Base-by-base conservation (phyloP, 2,888 invertebrate species). In the Drosophila putrida region DNA sequence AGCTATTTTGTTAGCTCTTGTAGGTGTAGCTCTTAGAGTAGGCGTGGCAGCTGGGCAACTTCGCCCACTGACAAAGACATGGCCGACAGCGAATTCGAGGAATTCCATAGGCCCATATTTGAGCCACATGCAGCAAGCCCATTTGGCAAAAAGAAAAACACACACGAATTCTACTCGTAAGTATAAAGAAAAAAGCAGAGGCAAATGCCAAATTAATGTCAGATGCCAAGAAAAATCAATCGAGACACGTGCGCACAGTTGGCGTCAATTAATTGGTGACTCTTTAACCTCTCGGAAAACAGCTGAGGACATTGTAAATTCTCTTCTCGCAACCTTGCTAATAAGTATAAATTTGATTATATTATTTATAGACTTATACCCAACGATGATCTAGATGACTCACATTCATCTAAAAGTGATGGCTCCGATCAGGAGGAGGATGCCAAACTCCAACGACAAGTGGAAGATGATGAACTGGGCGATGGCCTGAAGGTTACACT, bases 51-150 rank as follows among this genome's bases (percentile, higher is more conserved):
- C 72, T 75, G 72, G 57, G 54, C 65, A 59, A 36, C 38, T 59
- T 63, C 64, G 55, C 58, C 69, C 75, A 69, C 20, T 31, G 20
- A 43, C 38, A 53, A 27, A 50, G 69, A 43, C 5, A 98, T 98
- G 97, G 97, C 97, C 90, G 98, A 98, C 94, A 96, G 95, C 93
- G 97, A 98, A 93, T 98, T 97, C 93, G 97, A 98, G 93, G 97
- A 98, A 94, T 97, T 98, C 94, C 96, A 96, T 90, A 95, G 96
- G 90, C 91, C 91, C 75, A 89, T 90, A 58, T 91, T 91, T 70
- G 91, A 91, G 81, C 95, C 95, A 92, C 97, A 97, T 90, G 95
- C 95, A 93, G 93, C 96, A n/a, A 96, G 96, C 68, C 96, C 96
- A 6, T 89, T 75, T 28, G 77, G 75, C 54, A 91, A 91, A 74